Conservation (phyloP, 2,113 vertebrate genomes). For the Ochotona curzoniae region DNA sequence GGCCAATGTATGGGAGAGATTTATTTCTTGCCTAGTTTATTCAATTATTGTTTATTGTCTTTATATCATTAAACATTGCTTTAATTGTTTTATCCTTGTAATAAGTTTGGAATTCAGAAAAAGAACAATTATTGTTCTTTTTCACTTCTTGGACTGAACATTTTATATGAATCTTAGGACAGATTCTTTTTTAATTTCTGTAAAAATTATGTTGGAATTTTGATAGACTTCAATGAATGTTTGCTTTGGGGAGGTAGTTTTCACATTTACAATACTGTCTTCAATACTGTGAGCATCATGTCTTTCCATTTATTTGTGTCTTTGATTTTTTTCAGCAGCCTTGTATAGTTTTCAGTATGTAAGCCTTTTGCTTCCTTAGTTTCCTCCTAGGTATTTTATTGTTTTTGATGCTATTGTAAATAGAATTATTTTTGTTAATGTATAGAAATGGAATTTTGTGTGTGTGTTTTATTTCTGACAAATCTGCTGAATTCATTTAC, state of each 20-base stretch:
- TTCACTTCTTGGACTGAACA: too few species aligned
- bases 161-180: background rate
- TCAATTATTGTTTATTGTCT: background rate
- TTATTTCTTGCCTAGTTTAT: background rate
- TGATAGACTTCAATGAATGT: constrained; percentile 23
- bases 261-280: background rate
- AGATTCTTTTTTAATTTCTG: constrained; percentile 4
- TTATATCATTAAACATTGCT: background rate
- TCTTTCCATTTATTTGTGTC: background rate
- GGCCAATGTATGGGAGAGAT: background rate
- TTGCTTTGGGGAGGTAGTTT: background rate
- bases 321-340: background rate
- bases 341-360: background rate
- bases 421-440: background rate
- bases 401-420: background rate
- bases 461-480: background rate
- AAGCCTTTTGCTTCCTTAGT: background rate
- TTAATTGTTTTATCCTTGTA: background rate
- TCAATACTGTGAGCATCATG: background rate
- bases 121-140: too few species aligned
- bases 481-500: constrained; percentile 13
- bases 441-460: background rate
- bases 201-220: background rate
- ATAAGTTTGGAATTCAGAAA: constrained; percentile 1
- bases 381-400: background rate